Conservation (phyloP, 1,140 invertebrate genomes). For the Aphelinus atriplicis region DNA sequence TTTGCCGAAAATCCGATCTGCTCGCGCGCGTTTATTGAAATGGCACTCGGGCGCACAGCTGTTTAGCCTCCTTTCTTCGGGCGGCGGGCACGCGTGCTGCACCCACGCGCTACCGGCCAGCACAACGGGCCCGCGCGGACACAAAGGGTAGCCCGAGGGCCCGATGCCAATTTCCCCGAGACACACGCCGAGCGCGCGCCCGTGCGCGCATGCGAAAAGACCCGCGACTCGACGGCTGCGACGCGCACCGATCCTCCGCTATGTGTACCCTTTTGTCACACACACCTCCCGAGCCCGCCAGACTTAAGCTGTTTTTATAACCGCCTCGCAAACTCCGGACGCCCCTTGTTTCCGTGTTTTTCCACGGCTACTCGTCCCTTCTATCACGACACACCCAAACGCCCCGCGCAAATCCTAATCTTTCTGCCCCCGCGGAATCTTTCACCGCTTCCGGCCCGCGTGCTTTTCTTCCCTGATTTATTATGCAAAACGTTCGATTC, state of each 20-base stretch:
- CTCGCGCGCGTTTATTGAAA: constrained; percentile 50
- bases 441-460: no score
- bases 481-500: no score
- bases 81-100: not conserved
- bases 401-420: no score
- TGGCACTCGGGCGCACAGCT: constrained; percentile 51
- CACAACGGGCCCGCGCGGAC: no score
- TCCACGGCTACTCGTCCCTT: not conserved
- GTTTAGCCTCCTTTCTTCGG: constrained; percentile 44
- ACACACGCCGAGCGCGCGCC: not conserved
- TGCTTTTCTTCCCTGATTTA: not conserved
- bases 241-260: not conserved
- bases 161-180: no score
- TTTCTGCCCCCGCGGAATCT: no score
- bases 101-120: no score
- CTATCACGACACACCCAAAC: no score
- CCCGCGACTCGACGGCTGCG: not conserved
- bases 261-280: constrained; percentile 20
- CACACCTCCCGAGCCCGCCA: constrained; percentile 6
- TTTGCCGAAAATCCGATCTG: constrained; percentile 36
- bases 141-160: no score
- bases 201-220: not conserved
- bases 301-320: constrained; percentile 36
- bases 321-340: not conserved
- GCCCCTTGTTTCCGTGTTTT: constrained; percentile 13